Evolutionary conservation across 2,113 vertebrate genomes (phyloP), one percentile per base, ranked within the genome.

Genomic region (Hemiprocne comata): DNA sequence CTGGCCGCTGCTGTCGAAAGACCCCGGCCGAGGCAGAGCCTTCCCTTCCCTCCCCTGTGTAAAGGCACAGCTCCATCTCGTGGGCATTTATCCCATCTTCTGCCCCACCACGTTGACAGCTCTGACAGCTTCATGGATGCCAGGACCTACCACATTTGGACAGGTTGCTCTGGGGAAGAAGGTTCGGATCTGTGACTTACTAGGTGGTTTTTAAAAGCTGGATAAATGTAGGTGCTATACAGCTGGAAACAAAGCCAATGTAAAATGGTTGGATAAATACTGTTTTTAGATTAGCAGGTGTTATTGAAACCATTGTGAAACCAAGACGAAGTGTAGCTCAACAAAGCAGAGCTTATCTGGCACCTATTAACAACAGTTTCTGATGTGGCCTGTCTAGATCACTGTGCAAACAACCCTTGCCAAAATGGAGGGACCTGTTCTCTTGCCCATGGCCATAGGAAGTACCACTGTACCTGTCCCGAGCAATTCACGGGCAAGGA

Each of bases 401-500:
- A 81, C 36, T 99, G 99, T 36, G 90, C 48, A 83, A 93, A 48
- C 16, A 96, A 94, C 28, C 98, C 98, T 1, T 99, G 99, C 95
- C 97, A 97, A 91, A 98, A 99, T 0, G 98, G 98, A 33, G 99
- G 99, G 6, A 94, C 96, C 13, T 99, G 99, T 94, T 94, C 85
- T 33, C 73, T 14, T 18, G n/a, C 90, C 5, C 97, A 97, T 1
- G 82, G 92, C 36, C 79, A 34, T 0, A 51, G 6, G 24, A 93
- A 91, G 10, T 98, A 98, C 31, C 96, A 98, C 85, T 99, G 99
- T 78, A 77, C 94, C 44, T 99, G 99, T 94, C 97, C 98, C 0
- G 94, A 97, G 66, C 94, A 95, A 67, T 99, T 99, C 98, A 97
- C 91, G 0, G 99, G 99, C n/a, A 74, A 57, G 48, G 67, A 97